A percentile compares a stretch with the other conserved stretches of the same genome.
These are phyloP conservation scores for Selenia dentaria DNA, from an alignment of 2,888 invertebrate species.

Conservation along the genomic window DNA sequence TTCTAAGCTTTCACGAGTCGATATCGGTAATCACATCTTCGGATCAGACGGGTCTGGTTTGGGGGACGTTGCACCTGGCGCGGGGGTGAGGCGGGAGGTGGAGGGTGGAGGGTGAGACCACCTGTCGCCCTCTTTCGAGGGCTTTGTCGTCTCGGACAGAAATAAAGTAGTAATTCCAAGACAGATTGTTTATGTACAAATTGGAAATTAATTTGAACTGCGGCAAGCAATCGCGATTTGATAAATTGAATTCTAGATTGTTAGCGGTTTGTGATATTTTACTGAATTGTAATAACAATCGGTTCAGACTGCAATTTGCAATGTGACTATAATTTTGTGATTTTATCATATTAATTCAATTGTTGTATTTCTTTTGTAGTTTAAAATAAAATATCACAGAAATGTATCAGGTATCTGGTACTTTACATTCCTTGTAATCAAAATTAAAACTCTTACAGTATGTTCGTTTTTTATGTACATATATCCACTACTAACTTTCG, in stretches of 20 bases:
- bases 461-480: no score
- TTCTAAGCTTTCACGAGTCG: constrained; percentile 32
- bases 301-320: neutral
- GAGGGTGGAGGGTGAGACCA: constrained; percentile 36
- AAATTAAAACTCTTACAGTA: no score
- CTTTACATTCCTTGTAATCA: no score
- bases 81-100: constrained; percentile 24
- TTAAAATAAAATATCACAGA: no score
- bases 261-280: constrained; percentile 8
- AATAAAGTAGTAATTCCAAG: constrained; percentile 25
- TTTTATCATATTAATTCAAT: no score
- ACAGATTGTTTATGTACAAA: constrained; percentile 9
- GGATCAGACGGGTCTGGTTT: constrained; percentile 41
- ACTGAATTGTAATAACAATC: constrained; percentile 4
- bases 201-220: constrained; percentile 10
- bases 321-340: neutral
- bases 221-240: constrained; percentile 4
- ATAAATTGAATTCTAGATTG: constrained; percentile 11
- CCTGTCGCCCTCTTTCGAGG: constrained; percentile 52
- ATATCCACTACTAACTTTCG: no score
- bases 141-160: constrained; percentile 37
- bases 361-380: no score
- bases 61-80: constrained; percentile 61
- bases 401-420: no score
- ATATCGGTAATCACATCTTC: constrained; percentile 32